Evolutionary conservation across 2,113 vertebrate species (phyloP).

Genomic region (Tachysurus vachellii): DNA sequence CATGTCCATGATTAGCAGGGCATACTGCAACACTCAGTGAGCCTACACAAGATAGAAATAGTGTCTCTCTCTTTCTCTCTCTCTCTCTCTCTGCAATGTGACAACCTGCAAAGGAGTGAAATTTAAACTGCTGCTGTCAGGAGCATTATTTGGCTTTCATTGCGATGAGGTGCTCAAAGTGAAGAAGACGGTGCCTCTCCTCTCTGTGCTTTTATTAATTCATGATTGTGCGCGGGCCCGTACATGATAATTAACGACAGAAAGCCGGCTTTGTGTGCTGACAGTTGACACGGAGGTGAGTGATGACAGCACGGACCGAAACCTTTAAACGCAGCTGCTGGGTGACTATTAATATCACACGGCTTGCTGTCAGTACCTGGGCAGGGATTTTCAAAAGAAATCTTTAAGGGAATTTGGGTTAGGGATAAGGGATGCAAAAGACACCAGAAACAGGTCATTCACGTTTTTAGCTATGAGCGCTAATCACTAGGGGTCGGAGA

Average conservation of each 20-base stretch:
- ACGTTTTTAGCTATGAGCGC: neutral
- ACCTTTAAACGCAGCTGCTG: conserved; percentile 37
- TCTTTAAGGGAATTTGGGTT: neutral
- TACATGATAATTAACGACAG: conserved; percentile 54
- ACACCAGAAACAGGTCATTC: conserved; percentile 5
- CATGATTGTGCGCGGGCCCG: conserved; percentile 48
- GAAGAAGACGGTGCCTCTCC: conserved; percentile 41
- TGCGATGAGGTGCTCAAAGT: conserved; percentile 45
- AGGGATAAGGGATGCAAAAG: neutral
- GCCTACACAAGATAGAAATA: conserved; percentile 19
- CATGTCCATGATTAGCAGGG: conserved; percentile 64
- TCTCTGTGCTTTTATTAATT: conserved; percentile 54
- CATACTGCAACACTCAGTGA: conserved; percentile 57
- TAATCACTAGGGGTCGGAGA: conserved; percentile 3
- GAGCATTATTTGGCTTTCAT: conserved; percentile 60
- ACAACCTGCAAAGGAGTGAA: conserved; percentile 62
- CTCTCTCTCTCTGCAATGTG: conserved; percentile 46
- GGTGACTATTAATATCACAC: conserved; percentile 40
- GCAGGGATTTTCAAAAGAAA: neutral
- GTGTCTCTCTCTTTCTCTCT: conserved; percentile 51
- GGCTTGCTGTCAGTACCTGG: neutral
- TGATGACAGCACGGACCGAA: conserved; percentile 43
- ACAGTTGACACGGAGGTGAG: conserved; percentile 50
- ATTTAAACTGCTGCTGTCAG: conserved; percentile 66
- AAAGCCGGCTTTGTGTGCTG: conserved; percentile 44